Base-by-base conservation (phyloP, 1,140 invertebrate genomes). In the Bilobella aurantiaca region DNA sequence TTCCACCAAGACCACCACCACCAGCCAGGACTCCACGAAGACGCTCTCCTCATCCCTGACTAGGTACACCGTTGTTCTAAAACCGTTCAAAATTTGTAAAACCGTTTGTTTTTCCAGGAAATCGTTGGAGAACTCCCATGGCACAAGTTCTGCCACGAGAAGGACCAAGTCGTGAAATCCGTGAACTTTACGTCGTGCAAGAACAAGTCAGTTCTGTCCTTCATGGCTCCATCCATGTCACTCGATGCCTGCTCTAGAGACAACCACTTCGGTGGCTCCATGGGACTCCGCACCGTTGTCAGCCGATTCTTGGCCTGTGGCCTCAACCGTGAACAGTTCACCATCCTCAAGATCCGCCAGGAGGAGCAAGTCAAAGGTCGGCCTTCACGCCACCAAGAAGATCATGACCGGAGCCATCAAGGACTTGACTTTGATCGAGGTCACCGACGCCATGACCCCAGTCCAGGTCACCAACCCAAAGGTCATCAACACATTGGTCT, bases 121-220 rank as follows among this genome's bases (percentile, higher is more conserved):
- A 12, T 42, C 8, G 34, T 57, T 47, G 64, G 68, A 30, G 65
- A 68, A 61, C 49, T 62, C 16, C 56, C 66, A 53, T 73, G 71
- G 71, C 68, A 70, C 34, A 27, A 69, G 21, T 71, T 73, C 62
- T 74, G 74, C 61, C 37, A 69, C 1, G 63, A 69, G 3, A 49
- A 66, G 3, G 66, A 69, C 29, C 68, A 73, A 67, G 65, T 74
- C 66, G 62, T 65, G 58, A 74, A 74, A 65, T 63, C 67, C 49
- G 60, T 70, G 42, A 74, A 74, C 66, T 74, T 74, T 42, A 73
- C 72, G 61, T 65, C 64, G 28, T 74, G 74, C 60, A 58, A 28
- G 16, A 58, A 72, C n/a, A 69, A 71, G 47, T 68, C 74, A 31
- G 67, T 72, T 31, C 62, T 73, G 14, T 65, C 64, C 42, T 63